phyloP scores from a whole-genome alignment of 1,140 invertebrate species.

The Andrena cerasifolii region DNA sequence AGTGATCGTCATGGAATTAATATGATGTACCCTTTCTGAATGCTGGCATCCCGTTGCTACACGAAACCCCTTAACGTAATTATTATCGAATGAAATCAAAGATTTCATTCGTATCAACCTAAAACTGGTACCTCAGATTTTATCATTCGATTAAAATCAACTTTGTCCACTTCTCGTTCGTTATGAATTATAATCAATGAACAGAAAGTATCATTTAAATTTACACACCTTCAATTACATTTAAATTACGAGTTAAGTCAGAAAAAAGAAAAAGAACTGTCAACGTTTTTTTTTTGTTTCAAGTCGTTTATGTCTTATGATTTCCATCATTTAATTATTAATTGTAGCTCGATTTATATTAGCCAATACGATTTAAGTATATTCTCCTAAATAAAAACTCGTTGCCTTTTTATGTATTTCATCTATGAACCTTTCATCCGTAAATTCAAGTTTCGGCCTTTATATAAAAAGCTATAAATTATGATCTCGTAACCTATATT shows the following conservation, averaged over 20 bases:
- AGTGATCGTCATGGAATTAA: slow-evolving; percentile 34
- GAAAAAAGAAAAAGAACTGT: neutral
- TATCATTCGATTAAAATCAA: neutral
- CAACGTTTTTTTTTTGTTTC: too few relatives aligned
- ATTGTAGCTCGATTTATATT: neutral
- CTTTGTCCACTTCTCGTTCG: neutral
- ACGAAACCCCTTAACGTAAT: neutral
- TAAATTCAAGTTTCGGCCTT: neutral
- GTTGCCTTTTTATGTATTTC: neutral
- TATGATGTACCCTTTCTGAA: neutral
- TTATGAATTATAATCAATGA: too few relatives aligned
- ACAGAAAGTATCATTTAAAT: too few relatives aligned
- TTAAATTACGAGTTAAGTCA: neutral
- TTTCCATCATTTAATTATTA: neutral
- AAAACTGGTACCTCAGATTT: too few relatives aligned
- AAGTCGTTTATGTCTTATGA: neutral
- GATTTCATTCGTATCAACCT: neutral
- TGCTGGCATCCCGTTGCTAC: neutral
- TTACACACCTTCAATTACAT: neutral
- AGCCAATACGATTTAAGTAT: slow-evolving; percentile 3
- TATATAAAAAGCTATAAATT: slow-evolving; percentile 35
- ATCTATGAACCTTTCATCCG: neutral
- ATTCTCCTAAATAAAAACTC: neutral
- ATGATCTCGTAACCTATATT: neutral
- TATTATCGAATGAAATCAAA: neutral